Percentiles rank a stretch among this genome's conserved stretches.
Conservation (phyloP, 2,113 vertebrate species). For the Petrocephalus microphthalmus region DNA sequence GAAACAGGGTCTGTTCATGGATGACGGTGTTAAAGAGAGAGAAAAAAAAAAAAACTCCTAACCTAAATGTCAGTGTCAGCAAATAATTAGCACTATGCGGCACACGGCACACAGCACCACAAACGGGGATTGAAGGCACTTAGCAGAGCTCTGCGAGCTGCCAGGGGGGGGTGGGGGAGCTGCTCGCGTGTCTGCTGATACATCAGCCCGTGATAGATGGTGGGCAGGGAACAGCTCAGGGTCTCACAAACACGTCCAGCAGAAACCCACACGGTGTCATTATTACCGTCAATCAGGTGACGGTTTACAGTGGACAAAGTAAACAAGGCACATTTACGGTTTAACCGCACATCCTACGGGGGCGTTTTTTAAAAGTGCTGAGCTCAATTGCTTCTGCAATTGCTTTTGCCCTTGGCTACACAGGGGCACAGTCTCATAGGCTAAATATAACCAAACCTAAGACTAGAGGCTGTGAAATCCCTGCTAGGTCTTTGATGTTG, state of each 20-base stretch:
- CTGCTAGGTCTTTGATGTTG: background rate
- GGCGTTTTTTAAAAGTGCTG: background rate
- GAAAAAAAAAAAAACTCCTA: background rate
- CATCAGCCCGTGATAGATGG: background rate
- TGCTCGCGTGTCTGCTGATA: background rate
- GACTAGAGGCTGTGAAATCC: background rate
- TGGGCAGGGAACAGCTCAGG: background rate
- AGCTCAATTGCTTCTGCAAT: background rate
- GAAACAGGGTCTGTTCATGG: background rate
- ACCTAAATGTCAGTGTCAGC: slow-evolving; percentile 24
- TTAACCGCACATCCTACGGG: background rate
- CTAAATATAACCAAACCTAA: background rate
- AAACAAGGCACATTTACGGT: background rate
- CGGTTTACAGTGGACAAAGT: background rate
- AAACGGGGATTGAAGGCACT: slow-evolving; percentile 25
- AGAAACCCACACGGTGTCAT: background rate
- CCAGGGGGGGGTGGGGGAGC: background rate
- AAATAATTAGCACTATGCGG: slow-evolving; percentile 25
- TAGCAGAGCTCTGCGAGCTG: background rate
- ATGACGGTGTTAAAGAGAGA: background rate
- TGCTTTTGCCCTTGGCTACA: background rate
- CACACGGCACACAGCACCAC: background rate
- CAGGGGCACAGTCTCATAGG: background rate
- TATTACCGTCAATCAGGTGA: background rate
- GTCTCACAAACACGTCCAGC: background rate